Evolutionary conservation across 92 coral and sea anemone species (phyloP), one percentile per base, ranked within the genome.

Genomic region (Diadumene lineata): DNA sequence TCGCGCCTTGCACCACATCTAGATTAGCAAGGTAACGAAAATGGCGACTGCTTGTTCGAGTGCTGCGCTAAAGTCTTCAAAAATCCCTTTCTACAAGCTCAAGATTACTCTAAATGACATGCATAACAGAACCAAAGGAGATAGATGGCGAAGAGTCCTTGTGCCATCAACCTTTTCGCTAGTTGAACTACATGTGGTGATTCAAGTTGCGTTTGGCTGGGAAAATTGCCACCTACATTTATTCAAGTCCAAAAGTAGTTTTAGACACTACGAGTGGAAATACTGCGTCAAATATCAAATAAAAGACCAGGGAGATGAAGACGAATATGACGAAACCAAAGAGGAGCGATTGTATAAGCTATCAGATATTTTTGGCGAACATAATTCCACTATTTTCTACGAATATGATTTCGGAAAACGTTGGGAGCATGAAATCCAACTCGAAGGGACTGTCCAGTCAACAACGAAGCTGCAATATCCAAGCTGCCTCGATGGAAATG

Each of bases 161-260:
- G 71, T 79, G 27, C 84, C 84, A 7, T 70, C 79, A 50, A 71
- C 70, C 61, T 79, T 79, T 25, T 79, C 84, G 84, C 72, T 79
- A 16, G 23, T 72, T 10, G 78, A 60, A 13, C 66, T 79, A 15
- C 84, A 79, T 58, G 56, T 72, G 2, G 64, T 79, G 24, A 70
- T 72, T 6, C 84, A 79, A 69, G 69, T 34, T 31, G 64, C 60
- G 68, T 79, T 79, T 44, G 79, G 64, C 31, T 79, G 84, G 73
- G 25, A 70, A 44, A 61, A 53, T 67, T 70, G 50, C 16, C 79
- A 79, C 43, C 55, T 79, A 6, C 84, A 79, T 50, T 19, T 50
- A 27, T 79, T 79, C 64, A 34, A 7, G 62, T 17, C 19, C 15
- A 2, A 21, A 8, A 64, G 61, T 11, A n/a, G 56, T 13, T 26